Evolutionary conservation across 1,140 invertebrate species (phyloP), one percentile per base, ranked within the genome.

Genomic region (Agrilus planipennis): DNA sequence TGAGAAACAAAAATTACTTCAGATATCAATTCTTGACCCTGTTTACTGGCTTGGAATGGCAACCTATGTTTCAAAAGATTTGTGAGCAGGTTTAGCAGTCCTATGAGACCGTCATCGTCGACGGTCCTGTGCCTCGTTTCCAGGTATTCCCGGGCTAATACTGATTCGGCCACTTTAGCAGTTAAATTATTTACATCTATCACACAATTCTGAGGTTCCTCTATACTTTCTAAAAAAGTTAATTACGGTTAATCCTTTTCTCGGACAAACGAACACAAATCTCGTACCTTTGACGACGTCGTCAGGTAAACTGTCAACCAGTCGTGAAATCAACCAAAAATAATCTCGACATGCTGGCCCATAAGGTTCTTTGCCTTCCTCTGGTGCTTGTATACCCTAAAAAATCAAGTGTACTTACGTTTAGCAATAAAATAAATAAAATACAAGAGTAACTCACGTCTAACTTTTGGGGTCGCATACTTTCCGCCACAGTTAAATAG

Each of bases 311-410:
- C 81, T 83, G 52, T 94, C 89, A 3, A 94, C 81, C 5, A 94
- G 67, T 12, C 87, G 72, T 51, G 88, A 89, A 2, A 91, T 68
- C 0, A 94, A 65, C 88, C 89, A 92, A 58, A 94, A 93, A 62
- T 92, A 95, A 60, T 95, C 90, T 15, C 89, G 64, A 63, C 89
- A 93, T 4, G 89, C 88, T 4, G 89, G 88, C 1, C 89, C 89
- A 59, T 89, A 92, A 0, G 88, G 85, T 54, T 92, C 89, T 55
- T 92, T 92, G 2, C 84, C 82, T 54, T 88, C 84, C 53, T 90
- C 84, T 0, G 76, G 61, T 0, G 67, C 61, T 25, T 75, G 55
- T 16, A 72, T 69, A 19, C 29, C 22, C 41, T 42, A 11, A 4
- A 36, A 30, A 30, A 18, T 34, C 27, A 20, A 1, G 19, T 4